Base-by-base conservation (phyloP, 2,888 invertebrate genomes). In the Kryphioiulus occultus region DNA sequence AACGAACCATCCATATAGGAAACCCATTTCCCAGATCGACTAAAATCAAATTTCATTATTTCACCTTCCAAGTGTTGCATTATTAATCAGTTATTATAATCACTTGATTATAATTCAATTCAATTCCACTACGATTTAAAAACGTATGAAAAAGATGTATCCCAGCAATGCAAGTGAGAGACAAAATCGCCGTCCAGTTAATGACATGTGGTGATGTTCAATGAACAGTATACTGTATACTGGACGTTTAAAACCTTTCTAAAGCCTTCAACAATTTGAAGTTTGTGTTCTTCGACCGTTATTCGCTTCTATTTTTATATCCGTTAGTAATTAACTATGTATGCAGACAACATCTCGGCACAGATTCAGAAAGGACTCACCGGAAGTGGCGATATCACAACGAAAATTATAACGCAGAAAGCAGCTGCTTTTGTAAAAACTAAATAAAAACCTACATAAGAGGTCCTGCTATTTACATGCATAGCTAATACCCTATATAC, bases 401-500 rank as follows among this genome's bases (percentile, higher is more conserved):
- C 68, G 68, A 68, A 78, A 78, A 78, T 30, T 78, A 78, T 78
- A 78, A 78, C 78, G 26, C 17, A 9, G 26, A 78, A 78, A 78
- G 78, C 78, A 78, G 78, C 78, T 78, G 78, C 26, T 78, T 78
- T 78, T 10, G 78, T 30, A 78, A 78, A 78, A 78, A 78, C 26
- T 68, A 68, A 78, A 78, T 22, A 78, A 78, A 26, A 30, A 30
- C 30, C 78, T 30, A 15, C 30, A 30, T 78, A 78, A 78, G 78
- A 30, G 78, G 78, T 32, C 78, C 30, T 78, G 78, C 78, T 78
- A 78, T 78, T 78, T 78, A 78, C 78, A 78, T 78, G 78, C 78
- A 78, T 78, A 78, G 78, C 30, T 78, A 78, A 78, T 78, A 78
- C 78, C 78, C 78, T 78, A 78, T 12, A 78, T 78, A 78, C 78